These are phyloP conservation scores for Scatophagus argus DNA, from an alignment of 2,113 vertebrate genomes.

Conservation along the genomic window DNA sequence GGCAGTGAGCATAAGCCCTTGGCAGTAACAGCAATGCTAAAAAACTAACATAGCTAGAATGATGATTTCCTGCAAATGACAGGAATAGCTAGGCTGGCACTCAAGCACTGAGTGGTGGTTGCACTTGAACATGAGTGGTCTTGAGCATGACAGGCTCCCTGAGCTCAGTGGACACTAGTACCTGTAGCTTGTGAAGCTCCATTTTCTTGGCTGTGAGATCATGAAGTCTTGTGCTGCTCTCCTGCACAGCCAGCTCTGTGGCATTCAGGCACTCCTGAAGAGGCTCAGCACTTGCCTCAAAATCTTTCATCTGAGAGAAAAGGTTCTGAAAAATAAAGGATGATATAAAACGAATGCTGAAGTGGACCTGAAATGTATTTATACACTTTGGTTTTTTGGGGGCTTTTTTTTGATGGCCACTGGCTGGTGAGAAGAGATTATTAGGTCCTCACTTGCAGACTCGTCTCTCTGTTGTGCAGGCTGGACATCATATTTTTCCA, in stretches of 20 bases:
- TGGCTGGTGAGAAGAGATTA: background rate
- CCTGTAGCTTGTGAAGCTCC: conserved; percentile 96
- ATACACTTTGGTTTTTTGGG: too few relatives aligned
- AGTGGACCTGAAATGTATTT: background rate
- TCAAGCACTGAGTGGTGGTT: conserved; percentile 7
- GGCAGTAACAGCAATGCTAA: background rate
- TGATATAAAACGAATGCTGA: background rate
- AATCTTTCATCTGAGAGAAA: conserved; percentile 95
- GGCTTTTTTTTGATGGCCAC: too few relatives aligned
- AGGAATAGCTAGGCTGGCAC: background rate
- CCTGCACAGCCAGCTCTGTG: conserved; percentile 88
- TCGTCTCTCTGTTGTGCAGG: conserved; percentile 91
- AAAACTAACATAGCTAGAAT: conserved; percentile 20
- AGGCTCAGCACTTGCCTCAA: conserved; percentile 91
- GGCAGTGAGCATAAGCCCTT: conserved; percentile 41
- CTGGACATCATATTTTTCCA: conserved; percentile 92
- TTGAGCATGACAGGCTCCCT: background rate
- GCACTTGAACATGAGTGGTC: conserved; percentile 15
- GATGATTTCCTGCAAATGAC: conserved; percentile 33
- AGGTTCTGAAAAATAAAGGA: conserved; percentile 85
- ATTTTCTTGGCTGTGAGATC: conserved; percentile 92
- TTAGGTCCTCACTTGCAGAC: conserved; percentile 86
- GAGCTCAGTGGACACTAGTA: conserved; percentile 58
- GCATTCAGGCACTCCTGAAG: conserved; percentile 90
- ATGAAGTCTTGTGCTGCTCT: conserved; percentile 89